Base-by-base conservation (phyloP, 2,113 vertebrate genomes). In the Charadrius vociferus region DNA sequence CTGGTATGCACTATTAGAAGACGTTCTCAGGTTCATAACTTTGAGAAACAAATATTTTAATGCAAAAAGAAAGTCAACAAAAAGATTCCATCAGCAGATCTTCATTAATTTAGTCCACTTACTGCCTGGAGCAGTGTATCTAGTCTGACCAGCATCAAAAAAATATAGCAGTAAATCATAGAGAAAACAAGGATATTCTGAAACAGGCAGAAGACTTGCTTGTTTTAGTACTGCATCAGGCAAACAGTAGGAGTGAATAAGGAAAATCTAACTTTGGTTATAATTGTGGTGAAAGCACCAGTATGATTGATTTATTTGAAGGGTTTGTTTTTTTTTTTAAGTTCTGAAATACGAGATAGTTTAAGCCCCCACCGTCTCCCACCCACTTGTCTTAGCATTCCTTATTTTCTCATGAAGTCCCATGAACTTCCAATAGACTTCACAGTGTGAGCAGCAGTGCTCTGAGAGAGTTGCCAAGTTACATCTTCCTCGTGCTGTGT, bases 81-180 rank as follows among this genome's bases (percentile, higher is more conserved):
- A 85, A 71, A 86, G 24, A 75, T 55, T 90, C 30, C 16, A 41
- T 95, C 68, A 89, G 75, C 22, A 78, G 50, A 81, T 26, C 32
- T 72, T 58, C 52, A 92, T 89, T 94, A 93, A 97, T 96, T 79
- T 90, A 97, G 97, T 87, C 78, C 89, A 85, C 79, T 96, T 93
- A 82, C 26, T 84, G 80, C 96, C 93, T 94, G 59, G 36, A 97
- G 88, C 81, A 77, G 68, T 81, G 70, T 80, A 86, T 96, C 63
- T 94, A 65, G 86, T 93, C 82, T 93, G 97, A 81, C 77, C 61
- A 93, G 68, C 86, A 80, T 95, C 68, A 95, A 58, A 82, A 82
- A 97, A 93, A 41, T 77, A 47, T 1, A 4, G 63, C 87, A 88
- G 36, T 86, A 80, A 56, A 65, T 83, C 61, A 53, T 8, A 92